Percentiles rank a stretch among this genome's conserved stretches.
Evolutionary conservation across 2,113 vertebrate genomes (phyloP).

Genomic region (Perca flavescens): DNA sequence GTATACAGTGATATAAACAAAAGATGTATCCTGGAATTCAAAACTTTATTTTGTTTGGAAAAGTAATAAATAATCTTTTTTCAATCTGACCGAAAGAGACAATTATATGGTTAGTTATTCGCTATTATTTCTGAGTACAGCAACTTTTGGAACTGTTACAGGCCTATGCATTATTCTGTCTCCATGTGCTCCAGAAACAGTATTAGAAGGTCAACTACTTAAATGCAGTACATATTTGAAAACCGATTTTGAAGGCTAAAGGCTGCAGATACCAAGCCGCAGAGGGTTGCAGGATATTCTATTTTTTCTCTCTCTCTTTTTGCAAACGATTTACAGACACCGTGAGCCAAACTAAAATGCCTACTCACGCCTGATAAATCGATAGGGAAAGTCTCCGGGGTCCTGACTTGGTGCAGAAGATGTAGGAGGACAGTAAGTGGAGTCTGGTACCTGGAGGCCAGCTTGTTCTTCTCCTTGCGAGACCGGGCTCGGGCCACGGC

Average conservation of each 20-base stretch:
- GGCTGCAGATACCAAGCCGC: slow-evolving; percentile 6
- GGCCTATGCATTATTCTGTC: not conserved
- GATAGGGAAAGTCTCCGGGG: not conserved
- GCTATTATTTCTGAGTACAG: too few relatives aligned
- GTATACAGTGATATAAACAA: too few relatives aligned
- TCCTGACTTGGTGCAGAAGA: not conserved
- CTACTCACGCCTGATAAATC: slow-evolving; percentile 4
- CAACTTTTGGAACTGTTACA: too few relatives aligned
- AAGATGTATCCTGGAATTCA: too few relatives aligned
- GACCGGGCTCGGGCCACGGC: slow-evolving; percentile 82
- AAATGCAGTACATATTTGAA: slow-evolving; percentile 7
- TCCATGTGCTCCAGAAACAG: not conserved
- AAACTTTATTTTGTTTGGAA: too few relatives aligned
- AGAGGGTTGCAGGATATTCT: not conserved
- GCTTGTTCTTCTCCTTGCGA: slow-evolving; percentile 86
- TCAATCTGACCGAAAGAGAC: too few relatives aligned
- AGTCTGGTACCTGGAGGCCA: slow-evolving; percentile 80
- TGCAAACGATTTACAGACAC: not conserved
- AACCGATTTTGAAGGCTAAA: slow-evolving; percentile 17
- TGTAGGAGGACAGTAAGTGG: slow-evolving; percentile 1
- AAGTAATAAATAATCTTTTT: too few relatives aligned
- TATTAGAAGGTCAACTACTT: slow-evolving; percentile 10
- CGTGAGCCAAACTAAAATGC: slow-evolving; percentile 9
- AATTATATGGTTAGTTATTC: too few relatives aligned
- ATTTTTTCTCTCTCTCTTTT: not conserved